phyloP scores from a whole-genome alignment of 2,797 vertebrate species.

The Aselliscus stoliczkanus region DNA sequence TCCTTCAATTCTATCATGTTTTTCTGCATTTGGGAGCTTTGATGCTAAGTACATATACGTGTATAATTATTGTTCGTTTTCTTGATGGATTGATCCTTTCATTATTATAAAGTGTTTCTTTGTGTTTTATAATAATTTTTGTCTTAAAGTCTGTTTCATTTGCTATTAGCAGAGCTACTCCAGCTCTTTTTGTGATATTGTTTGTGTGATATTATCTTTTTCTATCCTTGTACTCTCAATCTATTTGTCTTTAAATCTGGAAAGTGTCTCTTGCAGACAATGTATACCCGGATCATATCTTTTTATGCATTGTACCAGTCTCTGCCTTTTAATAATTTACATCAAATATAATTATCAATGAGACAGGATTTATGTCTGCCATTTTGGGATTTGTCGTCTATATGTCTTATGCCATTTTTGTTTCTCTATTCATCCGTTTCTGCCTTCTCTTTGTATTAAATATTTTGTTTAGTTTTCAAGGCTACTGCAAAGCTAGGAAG shows the following conservation, averaged over 20 bases:
- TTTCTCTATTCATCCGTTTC: background rate
- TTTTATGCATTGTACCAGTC: background rate
- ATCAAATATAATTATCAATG: background rate
- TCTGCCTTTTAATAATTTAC: constrained; percentile 5
- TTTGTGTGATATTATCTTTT: background rate
- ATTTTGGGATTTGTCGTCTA: background rate
- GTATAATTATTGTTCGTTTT: background rate
- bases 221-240: background rate
- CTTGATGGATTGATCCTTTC: background rate
- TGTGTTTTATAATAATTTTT: background rate
- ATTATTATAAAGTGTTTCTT: background rate
- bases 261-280: background rate
- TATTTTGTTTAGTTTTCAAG: constrained; percentile 34
- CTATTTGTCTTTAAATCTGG: background rate
- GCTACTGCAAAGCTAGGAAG: background rate
- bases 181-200: background rate
- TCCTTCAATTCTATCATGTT: background rate
- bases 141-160: background rate
- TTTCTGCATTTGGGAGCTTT: background rate
- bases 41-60: background rate
- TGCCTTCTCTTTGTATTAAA: background rate
- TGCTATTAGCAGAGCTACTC: background rate
- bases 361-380: background rate
- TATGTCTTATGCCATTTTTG: background rate
- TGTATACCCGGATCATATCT: background rate